These are phyloP conservation scores for Tetramorium bicarinatum DNA, from an alignment of 2,888 invertebrate species.

Conservation along the genomic window DNA sequence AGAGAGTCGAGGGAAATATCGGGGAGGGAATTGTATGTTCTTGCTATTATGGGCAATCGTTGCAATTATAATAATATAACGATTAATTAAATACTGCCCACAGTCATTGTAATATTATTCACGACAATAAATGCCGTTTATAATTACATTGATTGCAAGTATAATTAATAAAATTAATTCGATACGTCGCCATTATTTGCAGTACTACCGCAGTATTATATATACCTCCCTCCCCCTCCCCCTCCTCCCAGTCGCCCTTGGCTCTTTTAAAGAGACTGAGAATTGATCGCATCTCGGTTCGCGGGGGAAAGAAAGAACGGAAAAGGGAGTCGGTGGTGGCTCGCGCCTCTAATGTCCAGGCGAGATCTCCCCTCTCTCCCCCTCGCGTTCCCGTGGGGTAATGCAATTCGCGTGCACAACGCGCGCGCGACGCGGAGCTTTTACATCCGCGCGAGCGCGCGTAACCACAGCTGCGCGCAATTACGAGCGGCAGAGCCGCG, in stretches of 20 bases:
- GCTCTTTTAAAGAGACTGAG: not conserved
- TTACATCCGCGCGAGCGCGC: conserved; percentile 68
- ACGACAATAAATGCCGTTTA: conserved; percentile 43
- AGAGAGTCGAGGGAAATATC: not conserved
- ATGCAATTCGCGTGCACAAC: conserved; percentile 29
- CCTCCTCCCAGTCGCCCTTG: no score
- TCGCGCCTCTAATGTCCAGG: not conserved
- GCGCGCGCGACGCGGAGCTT: conserved; percentile 38
- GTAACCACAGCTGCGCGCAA: conserved; percentile 71
- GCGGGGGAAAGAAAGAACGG: not conserved
- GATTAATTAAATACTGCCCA: conserved; percentile 49
- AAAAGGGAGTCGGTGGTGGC: not conserved
- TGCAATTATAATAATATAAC: conserved; percentile 52
- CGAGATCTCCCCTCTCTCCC: not conserved
- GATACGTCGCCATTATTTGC: conserved; percentile 21
- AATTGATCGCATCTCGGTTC: not conserved
- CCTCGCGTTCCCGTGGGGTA: conserved; percentile 14
- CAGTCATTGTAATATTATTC: conserved; percentile 41
- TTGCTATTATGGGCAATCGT: conserved; percentile 21
- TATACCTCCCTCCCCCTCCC: not conserved
- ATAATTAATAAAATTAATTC: conserved; percentile 58
- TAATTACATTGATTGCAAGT: conserved; percentile 46
- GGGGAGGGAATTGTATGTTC: not conserved
- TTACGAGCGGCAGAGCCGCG: conserved; percentile 77
- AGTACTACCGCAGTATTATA: not conserved